A percentile compares a stretch with the other conserved stretches of the same genome.
Conservation (phyloP, 2,888 invertebrate species). For the Pasiphila rectangulata region DNA sequence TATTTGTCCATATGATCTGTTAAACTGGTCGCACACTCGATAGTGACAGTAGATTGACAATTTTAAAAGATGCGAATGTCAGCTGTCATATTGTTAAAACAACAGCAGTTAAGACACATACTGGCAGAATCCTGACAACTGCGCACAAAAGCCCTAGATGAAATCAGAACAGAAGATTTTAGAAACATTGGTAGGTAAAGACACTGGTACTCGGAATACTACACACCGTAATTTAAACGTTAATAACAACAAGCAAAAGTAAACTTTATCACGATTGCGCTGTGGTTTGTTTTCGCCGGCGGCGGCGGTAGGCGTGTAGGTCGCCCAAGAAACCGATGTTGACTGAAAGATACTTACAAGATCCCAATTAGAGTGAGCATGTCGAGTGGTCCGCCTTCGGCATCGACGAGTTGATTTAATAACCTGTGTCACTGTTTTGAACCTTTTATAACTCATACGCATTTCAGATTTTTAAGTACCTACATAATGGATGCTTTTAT, state of each 20-base stretch:
- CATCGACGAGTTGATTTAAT: slow-evolving; percentile 8
- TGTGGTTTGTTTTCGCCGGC: slow-evolving; percentile 12
- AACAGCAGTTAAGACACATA: too few relatives aligned
- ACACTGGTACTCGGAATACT: slow-evolving; percentile 18
- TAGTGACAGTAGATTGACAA: too few relatives aligned
- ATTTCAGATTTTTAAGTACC: background rate
- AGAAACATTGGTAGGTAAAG: too few relatives aligned
- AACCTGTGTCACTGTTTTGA: slow-evolving; percentile 4
- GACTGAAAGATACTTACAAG: slow-evolving; percentile 35
- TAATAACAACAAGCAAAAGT: slow-evolving; percentile 12
- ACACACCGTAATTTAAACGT: slow-evolving; percentile 26
- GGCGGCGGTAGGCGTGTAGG: slow-evolving; percentile 34
- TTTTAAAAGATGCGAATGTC: too few relatives aligned
- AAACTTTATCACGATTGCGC: slow-evolving; percentile 8
- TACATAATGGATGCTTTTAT: too few relatives aligned
- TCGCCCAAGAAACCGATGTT: slow-evolving; percentile 28
- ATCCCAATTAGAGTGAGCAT: slow-evolving; percentile 36
- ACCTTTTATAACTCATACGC: background rate
- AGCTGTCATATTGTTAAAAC: too few relatives aligned
- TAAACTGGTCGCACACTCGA: too few relatives aligned
- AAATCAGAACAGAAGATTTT: too few relatives aligned
- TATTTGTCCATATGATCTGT: too few relatives aligned
- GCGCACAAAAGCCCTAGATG: too few relatives aligned
- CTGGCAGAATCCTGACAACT: too few relatives aligned
- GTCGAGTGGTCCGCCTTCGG: slow-evolving; percentile 34